Evolutionary conservation across 2,113 vertebrate genomes (phyloP).

Genomic region (Tychaedon coryphoeus): DNA sequence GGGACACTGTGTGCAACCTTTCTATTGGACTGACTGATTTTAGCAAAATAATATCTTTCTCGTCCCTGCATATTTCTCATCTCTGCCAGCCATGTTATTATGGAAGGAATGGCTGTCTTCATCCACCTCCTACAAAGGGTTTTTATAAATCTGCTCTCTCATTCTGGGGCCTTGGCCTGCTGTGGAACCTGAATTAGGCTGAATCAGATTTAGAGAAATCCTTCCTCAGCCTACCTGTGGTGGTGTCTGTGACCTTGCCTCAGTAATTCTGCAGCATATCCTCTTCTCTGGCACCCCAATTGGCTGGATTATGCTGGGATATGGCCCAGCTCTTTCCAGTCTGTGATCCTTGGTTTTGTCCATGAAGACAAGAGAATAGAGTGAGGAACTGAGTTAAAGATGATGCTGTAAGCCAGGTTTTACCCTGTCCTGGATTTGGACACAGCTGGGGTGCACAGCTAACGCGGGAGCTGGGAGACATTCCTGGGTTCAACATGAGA

Average conservation of each 20-base stretch:
- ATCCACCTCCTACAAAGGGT: neutral
- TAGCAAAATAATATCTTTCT: neutral
- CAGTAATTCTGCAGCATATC: neutral
- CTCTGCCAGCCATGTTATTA: neutral
- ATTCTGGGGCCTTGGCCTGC: neutral
- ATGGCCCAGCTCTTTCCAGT: neutral
- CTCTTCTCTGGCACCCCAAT: accelerated
- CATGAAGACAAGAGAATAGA: neutral
- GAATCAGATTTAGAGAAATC: neutral
- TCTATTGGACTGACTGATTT: neutral
- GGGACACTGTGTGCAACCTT: neutral
- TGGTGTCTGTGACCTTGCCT: neutral
- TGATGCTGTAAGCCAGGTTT: neutral
- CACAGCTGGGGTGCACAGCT: neutral
- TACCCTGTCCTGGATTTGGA: neutral
- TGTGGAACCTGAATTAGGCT: neutral
- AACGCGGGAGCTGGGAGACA: neutral
- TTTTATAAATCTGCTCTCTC: neutral
- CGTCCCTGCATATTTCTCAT: neutral
- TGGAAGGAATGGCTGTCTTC: neutral
- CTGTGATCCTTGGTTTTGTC: neutral
- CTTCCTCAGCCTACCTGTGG: neutral
- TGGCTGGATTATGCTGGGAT: neutral
- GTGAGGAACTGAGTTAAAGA: neutral
- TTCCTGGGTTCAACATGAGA: neutral